Evolutionary conservation across 1,140 invertebrate species (phyloP).

Genomic region (Caerostris darwini): DNA sequence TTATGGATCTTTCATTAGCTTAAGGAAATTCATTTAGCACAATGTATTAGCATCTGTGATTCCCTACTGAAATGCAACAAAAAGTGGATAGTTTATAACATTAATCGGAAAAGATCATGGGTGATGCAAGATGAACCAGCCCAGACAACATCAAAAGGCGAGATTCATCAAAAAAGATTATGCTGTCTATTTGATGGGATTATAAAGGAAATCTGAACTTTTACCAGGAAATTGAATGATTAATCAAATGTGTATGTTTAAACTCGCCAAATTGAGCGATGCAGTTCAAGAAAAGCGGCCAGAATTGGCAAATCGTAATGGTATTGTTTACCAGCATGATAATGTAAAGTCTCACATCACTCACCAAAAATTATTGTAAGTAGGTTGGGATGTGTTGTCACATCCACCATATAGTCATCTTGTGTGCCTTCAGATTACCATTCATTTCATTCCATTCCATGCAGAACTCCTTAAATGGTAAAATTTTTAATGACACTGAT

Average conservation of each 20-base stretch:
- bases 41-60: no score
- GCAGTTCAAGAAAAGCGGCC: not conserved
- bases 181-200: not conserved
- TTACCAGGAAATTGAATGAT: not conserved
- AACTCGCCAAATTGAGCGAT: not conserved
- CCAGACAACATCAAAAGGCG: not conserved
- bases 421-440: not conserved
- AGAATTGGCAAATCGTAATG: not conserved
- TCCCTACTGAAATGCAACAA: not conserved
- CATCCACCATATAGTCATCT: not conserved
- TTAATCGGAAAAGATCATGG: not conserved
- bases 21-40: not conserved
- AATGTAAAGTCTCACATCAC: not conserved
- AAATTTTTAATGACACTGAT: not conserved
- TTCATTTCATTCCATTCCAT: no score
- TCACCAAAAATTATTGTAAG: not conserved
- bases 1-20: not conserved
- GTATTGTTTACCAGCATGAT: not conserved
- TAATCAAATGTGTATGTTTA: not conserved
- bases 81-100: not conserved
- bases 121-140: not conserved
- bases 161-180: not conserved
- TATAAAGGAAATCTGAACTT: not conserved
- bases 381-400: not conserved
- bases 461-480: not conserved